Base-by-base conservation (phyloP, 2,888 invertebrate species). In the Rhimphoctona megacephalus region DNA sequence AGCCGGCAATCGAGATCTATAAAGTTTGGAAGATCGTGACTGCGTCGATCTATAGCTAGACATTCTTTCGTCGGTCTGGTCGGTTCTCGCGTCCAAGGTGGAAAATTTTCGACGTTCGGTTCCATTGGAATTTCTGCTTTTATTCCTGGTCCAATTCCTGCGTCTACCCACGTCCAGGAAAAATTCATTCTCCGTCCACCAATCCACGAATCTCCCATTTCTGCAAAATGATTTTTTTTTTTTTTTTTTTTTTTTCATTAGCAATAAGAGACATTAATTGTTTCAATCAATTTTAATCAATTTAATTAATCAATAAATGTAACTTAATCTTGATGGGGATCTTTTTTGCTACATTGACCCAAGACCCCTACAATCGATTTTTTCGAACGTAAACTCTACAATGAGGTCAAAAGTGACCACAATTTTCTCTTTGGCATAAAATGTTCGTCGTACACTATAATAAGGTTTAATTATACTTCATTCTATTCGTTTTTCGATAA, bases 11-110 rank as follows among this genome's bases (percentile, higher is more conserved):
- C 95, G n/a, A 95, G 92, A 90, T 96, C 95, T 0, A 95, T 89
- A 85, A 96, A 96, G n/a, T 95, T 95, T 0, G 95, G 95, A 30
- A 92, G 93, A 90, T 95, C 95, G 89, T 95, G 95, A 61, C 92
- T 91, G 0, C 95, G 95, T 11, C 95, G 88, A 88, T 95, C 95
- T 43, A 95, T 82, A 0, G 95, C 95, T 17, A 95, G 94, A 90
- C 96, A 96, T 74, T 91, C 91, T 70, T 91, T 91, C 6, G 88
- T 89, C 19, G 90, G 87, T 84, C 91, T 87, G 0, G 91, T 95
- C 94, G 0, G 95, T 94, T 0, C 95, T 94, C 0, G 93, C 92
- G 9, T 95, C 95, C 0, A 95, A 93, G 0, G 95, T 94, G 0
- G 95, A 95, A 0, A 95, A 93, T 83, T 92, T 92, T 19, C 95